These are phyloP conservation scores for Goniozus legneri DNA, from an alignment of 1,140 invertebrate genomes.

Conservation along the genomic window DNA sequence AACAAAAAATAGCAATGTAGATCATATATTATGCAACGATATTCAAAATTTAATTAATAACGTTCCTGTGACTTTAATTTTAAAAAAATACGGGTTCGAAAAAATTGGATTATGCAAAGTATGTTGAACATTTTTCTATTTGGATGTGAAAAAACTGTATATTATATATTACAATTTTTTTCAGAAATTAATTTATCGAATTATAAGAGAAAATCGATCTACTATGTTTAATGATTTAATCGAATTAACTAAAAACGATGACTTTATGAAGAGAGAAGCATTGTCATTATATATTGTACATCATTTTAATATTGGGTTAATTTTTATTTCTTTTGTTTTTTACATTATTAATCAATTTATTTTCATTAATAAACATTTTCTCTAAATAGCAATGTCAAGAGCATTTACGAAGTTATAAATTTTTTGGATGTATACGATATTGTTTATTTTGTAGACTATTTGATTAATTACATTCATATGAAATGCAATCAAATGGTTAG, in stretches of 20 bases:
- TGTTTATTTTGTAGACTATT: slow-evolving; percentile 29
- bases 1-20: slow-evolving; percentile 26
- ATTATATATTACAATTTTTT: slow-evolving; percentile 11
- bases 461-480: slow-evolving; percentile 22
- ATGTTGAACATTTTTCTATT: no score
- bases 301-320: no score
- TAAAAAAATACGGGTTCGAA: slow-evolving; percentile 43
- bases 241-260: slow-evolving; percentile 37
- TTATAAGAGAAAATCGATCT: slow-evolving; percentile 35
- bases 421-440: slow-evolving; percentile 28
- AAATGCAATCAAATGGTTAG: slow-evolving; percentile 25
- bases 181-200: slow-evolving; percentile 32
- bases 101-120: slow-evolving; percentile 26
- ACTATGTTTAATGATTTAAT: slow-evolving; percentile 35
- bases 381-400: slow-evolving; percentile 29
- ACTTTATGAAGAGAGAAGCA: slow-evolving; percentile 22
- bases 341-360: slow-evolving; percentile 5
- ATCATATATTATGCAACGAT: slow-evolving; percentile 33
- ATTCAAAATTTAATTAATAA: slow-evolving; percentile 33
- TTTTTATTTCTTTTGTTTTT: no score
- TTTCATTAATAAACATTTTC: slow-evolving; percentile 7
- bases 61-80: slow-evolving; percentile 35
- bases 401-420: slow-evolving; percentile 28
- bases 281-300: slow-evolving; percentile 29
- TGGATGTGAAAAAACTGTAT: no score